Base-by-base conservation (phyloP, 1,140 invertebrate species). In the Papilio glaucus region DNA sequence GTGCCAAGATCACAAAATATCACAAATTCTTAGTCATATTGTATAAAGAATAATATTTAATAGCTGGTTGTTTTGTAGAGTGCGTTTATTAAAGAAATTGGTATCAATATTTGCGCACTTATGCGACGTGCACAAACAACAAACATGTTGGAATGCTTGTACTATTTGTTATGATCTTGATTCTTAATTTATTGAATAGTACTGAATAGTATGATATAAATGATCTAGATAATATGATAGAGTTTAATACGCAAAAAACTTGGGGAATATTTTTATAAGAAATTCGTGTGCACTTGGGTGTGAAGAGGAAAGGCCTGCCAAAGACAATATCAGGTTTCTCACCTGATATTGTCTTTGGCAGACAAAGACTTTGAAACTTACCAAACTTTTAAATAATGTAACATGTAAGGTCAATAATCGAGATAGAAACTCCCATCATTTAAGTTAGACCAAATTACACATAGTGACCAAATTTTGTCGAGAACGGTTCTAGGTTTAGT, bases 81-180 rank as follows among this genome's bases (percentile, higher is more conserved):
- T 57, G 49, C 21, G 24, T 57, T 57, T 57, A 57, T 57, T 26
- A 57, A 57, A 57, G 49, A 24, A 57, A 57, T 57, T 57, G 21
- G 49, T 57, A 57, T 24, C 21, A 57, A 24, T 57, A 57, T 57
- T 57, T 57, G 10, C 49, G 21, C 24, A 57, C 49, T 57, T 57
- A 57, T 4, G 21, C 49, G 49, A 57, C 8, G 10, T 57, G 21
- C 21, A 57, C 49, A 57, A 57, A 53, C 18, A 53, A 53, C 49
- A 53, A 24, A 57, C 49, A 24, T 13, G 21, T 57, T 57, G 49
- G 49, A 57, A 57, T 57, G 49, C 24, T 57, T 57, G 18, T 33
- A 33, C 29, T 57, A 26, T 57, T 57, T 57, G 49, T 15, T 12
- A 57, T 57, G 21, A 57, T 57, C 18, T 57, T 57, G 49, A 57